Percentiles rank a stretch among this genome's conserved stretches.
Conservation (phyloP, 2,888 invertebrate genomes). For the Tenthredo distinguenda region DNA sequence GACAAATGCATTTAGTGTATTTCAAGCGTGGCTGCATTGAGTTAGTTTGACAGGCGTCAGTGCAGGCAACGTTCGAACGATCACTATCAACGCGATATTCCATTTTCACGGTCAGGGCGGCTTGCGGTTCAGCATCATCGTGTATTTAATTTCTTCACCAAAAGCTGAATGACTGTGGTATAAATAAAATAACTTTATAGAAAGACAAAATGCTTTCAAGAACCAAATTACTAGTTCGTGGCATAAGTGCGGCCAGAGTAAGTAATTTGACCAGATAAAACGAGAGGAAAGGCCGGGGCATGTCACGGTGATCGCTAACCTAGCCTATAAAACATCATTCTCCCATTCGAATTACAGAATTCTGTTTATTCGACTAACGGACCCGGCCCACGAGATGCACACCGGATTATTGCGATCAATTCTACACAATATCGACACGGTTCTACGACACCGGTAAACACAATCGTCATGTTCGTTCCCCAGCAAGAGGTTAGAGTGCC, state of each 20-base stretch:
- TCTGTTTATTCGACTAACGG: constrained; percentile 2
- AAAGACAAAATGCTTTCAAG: constrained; percentile 30
- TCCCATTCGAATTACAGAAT: neutral
- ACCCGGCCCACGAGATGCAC: neutral
- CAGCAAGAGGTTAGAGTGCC: constrained; percentile 92
- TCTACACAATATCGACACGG: constrained; percentile 71
- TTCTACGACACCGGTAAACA: constrained; percentile 91
- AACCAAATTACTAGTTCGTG: constrained; percentile 35
- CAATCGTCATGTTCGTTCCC: constrained; percentile 97
- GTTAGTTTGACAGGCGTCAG: constrained; percentile 20
- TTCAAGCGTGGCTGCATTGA: too few relatives aligned
- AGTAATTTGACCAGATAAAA: neutral
- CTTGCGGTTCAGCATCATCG: neutral
- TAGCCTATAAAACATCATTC: constrained; percentile 8
- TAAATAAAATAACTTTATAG: neutral
- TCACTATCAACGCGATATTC: neutral
- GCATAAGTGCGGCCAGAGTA: constrained; percentile 21
- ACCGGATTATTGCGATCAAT: constrained; percentile 55
- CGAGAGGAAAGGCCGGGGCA: neutral
- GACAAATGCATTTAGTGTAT: too few relatives aligned
- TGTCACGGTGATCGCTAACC: neutral
- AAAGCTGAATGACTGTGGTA: neutral
- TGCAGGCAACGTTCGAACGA: neutral
- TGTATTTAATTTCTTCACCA: neutral
- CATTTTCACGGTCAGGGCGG: neutral